phyloP scores from a whole-genome alignment of 2,888 invertebrate genomes.

The Drosophila mulleri region DNA sequence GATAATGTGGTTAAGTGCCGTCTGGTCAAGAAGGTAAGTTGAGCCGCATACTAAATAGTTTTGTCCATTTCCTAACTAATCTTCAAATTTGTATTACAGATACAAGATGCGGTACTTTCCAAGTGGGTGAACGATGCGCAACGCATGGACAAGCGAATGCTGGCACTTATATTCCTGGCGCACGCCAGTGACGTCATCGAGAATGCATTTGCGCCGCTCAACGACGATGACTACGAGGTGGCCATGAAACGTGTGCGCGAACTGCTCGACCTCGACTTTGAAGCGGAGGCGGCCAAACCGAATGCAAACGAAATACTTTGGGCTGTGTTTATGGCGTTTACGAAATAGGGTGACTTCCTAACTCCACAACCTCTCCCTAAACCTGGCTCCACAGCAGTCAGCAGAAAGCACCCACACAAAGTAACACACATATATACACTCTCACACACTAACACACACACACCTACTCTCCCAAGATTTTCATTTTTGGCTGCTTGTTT shows the following conservation, averaged over 20 bases:
- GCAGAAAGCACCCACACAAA: slow-evolving; percentile 33
- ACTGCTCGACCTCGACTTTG: slow-evolving; percentile 98
- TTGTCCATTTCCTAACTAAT: neutral
- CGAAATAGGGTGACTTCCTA: slow-evolving; percentile 89
- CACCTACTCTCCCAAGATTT: slow-evolving; percentile 19
- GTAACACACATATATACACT: neutral
- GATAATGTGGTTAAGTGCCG: slow-evolving; percentile 98
- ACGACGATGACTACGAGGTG: slow-evolving; percentile 98
- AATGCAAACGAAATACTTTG: slow-evolving; percentile 97
- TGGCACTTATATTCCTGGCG: slow-evolving; percentile 97
- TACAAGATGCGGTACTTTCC: slow-evolving; percentile 98
- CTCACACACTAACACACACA: neutral
- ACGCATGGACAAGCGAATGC: slow-evolving; percentile 97
- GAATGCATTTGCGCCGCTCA: slow-evolving; percentile 99
- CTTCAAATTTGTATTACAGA: slow-evolving; percentile 86
- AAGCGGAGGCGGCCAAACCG: slow-evolving; percentile 96
- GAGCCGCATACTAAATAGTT: neutral
- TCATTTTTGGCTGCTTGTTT: slow-evolving; percentile 52
- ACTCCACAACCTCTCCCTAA: slow-evolving; percentile 21
- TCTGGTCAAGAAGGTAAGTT: slow-evolving; percentile 95
- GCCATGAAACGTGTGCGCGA: slow-evolving; percentile 99
- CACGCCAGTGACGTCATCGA: slow-evolving; percentile 99
- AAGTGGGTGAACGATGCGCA: slow-evolving; percentile 99
- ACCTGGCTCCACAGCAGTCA: slow-evolving; percentile 19
- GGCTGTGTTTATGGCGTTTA: slow-evolving; percentile 99